Evolutionary conservation across 2,888 invertebrate genomes (phyloP), one percentile per base, ranked within the genome.

Genomic region (Athalia rosae): DNA sequence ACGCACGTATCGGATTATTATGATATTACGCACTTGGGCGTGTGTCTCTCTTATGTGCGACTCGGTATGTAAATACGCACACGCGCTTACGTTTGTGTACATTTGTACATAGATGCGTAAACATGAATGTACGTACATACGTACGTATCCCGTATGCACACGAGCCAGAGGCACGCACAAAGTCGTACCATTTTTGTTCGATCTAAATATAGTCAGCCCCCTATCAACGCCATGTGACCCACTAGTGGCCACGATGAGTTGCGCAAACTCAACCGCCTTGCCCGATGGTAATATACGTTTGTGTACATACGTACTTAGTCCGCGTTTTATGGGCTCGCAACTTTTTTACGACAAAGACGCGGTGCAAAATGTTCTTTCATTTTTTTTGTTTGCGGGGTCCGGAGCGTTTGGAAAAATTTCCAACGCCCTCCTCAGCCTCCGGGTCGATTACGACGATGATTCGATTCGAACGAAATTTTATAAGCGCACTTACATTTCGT

Each of bases 151-250:
- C 8, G 11, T 53, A 53, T 11, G n/a, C 53, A 53, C n/a, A n/a
- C 53, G n/a, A 9, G 5, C 43, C 9, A 28, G 58, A 28, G 58
- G 48, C 48, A 61, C 74, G 61, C 61, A 62, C 48, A 74, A 71
- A 71, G 61, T 62, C 74, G 61, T 74, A 74, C 59, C 61, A 74
- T 47, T 74, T 74, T 62, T 61, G 61, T 74, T 61, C 61, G 41
- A 74, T 74, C 61, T 74, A 48, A 74, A 74, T 74, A 74, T 74
- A 74, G 48, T 61, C 61, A 62, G 71, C 74, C 61, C 61, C 74
- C 59, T 61, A 61, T 74, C 74, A 61, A 74, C 47, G 58, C 71
- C 47, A 61, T 74, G 74, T 74, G 74, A 74, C 61, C 74, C 47
- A 71, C 58, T 71, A 58, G 71, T 71, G 71, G 58, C 43, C 58